These are phyloP conservation scores for Thripadectes ignobilis DNA, from an alignment of 2,797 vertebrate genomes.

Conservation along the genomic window DNA sequence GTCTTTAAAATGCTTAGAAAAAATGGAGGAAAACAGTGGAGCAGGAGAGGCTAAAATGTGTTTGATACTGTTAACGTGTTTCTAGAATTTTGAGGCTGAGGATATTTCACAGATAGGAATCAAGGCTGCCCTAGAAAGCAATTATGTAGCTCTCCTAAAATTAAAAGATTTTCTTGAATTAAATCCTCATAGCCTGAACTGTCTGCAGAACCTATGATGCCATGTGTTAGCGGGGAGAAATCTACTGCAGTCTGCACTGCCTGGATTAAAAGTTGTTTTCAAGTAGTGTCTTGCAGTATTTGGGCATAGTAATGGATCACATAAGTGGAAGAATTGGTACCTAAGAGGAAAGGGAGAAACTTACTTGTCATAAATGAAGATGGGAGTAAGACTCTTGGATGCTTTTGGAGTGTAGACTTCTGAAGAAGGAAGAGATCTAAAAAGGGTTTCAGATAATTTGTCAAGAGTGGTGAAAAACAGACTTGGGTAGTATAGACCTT, in stretches of 20 bases:
- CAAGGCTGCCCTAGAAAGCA: background rate
- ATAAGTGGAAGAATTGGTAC: background rate
- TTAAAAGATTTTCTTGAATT: background rate
- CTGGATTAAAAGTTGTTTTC: background rate
- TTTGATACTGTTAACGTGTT: rapidly evolving
- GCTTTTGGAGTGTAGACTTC: background rate
- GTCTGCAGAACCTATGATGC: background rate
- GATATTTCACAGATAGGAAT: background rate
- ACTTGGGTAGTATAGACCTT: background rate
- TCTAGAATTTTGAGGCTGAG: background rate
- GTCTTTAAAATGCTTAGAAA: background rate
- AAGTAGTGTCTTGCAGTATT: background rate
- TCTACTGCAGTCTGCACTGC: background rate
- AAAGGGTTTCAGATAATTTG: background rate
- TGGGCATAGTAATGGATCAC: background rate
- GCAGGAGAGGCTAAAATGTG: background rate
- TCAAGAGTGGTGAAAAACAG: background rate
- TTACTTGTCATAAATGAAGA: background rate
- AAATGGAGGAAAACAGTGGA: background rate
- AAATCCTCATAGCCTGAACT: background rate
- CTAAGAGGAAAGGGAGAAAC: background rate
- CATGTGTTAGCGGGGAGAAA: background rate
- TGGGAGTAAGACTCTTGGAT: background rate
- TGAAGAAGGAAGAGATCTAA: background rate
- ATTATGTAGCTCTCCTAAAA: background rate